Base-by-base conservation (phyloP, 2,888 invertebrate genomes). In the Taenaris catops region DNA sequence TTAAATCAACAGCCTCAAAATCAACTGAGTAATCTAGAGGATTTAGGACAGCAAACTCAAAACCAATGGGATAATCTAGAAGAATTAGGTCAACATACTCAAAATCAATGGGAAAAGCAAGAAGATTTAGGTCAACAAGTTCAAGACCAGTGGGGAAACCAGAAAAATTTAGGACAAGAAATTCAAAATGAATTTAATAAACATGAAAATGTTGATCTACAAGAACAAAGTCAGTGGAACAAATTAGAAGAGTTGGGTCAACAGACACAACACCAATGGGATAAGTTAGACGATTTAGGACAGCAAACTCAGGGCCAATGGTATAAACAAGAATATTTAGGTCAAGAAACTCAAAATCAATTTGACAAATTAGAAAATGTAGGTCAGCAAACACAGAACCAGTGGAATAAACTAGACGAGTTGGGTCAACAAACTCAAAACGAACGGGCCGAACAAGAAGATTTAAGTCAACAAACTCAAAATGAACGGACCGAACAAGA, bases 81-180 rank as follows among this genome's bases (percentile, higher is more conserved):
- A 44, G 43, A 62, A 31, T 44, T 61, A 27, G 58, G 51, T 24
- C 73, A 73, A 42, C 62, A 69, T 46, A 47, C 56, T 3, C 56
- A 59, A 51, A 52, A 29, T 29, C 41, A 51, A 27, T 55, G 46
- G 49, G 46, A 54, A 3, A 49, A 52, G 8, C 37, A 44, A 12
- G 55, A 56, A 39, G 47, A 58, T 34, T 42, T 57, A 14, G 49
- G 44, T 4, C 64, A 64, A 41, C 58, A 65, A 43, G 40, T 49
- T 5, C 53, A 51, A 50, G 58, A 42, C 8, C 51, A 51, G 33
- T 58, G 44, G 48, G 55, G 52, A 18, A 63, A 55, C 16, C 41
- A 47, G 20, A 58, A 70, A 54, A 61, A 66, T 36, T 45, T 59
- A 19, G 48, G 51, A 18, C 58, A 60, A 31, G 45, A 57, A 35